These are phyloP conservation scores for Spinus pinus DNA, from an alignment of 2,797 vertebrate species.

Conservation along the genomic window DNA sequence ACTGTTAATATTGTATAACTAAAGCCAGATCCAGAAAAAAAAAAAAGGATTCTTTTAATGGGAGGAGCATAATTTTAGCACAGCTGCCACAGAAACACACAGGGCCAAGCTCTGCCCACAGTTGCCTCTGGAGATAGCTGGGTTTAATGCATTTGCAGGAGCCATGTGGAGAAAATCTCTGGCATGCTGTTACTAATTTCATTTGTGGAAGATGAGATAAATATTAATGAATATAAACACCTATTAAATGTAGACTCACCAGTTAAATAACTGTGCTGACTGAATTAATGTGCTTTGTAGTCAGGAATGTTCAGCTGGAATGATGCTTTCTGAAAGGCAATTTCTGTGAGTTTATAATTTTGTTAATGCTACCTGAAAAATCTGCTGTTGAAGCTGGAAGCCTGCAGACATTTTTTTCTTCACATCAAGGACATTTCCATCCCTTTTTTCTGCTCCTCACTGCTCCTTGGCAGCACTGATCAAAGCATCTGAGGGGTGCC, in stretches of 20 bases:
- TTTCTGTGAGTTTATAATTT: neutral
- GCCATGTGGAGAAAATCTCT: neutral
- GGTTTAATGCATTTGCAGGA: neutral
- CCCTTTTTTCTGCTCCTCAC: neutral
- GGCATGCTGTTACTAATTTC: neutral
- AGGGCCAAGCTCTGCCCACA: neutral
- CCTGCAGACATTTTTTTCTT: neutral
- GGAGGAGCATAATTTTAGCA: neutral
- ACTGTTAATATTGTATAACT: neutral
- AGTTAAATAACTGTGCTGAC: neutral
- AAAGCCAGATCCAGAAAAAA: neutral
- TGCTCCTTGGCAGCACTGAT: accelerated
- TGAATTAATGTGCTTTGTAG: neutral
- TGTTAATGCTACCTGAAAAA: neutral
- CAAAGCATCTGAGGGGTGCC: neutral
- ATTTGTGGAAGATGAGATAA: constrained; percentile 24
- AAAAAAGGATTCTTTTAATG: neutral
- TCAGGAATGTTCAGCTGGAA: neutral
- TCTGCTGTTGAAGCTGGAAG: neutral
- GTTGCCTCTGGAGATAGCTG: neutral
- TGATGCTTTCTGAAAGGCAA: neutral
- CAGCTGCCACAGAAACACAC: neutral
- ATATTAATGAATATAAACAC: constrained; percentile 10
- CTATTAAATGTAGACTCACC: neutral
- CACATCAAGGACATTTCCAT: neutral